Evolutionary conservation across 2,797 vertebrate species (phyloP).

Genomic region (Lithobates pipiens): DNA sequence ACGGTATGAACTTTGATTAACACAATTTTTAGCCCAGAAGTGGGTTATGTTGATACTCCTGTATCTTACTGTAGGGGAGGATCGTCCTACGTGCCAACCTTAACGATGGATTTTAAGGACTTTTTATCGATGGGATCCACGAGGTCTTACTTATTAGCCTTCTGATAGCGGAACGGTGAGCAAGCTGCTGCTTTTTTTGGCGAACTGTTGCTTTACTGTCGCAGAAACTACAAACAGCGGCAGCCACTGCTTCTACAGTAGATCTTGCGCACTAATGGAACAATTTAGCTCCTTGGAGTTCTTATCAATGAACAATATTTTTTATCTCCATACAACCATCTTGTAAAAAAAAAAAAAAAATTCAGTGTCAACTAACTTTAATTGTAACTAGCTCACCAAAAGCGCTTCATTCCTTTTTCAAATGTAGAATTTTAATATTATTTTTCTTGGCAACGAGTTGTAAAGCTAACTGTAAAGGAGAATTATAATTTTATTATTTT

Average conservation of each 20-base stretch:
- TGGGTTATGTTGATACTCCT: conserved; percentile 12
- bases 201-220: too few species aligned
- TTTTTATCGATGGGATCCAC: fast-evolving
- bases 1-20: conserved; percentile 48
- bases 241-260: not conserved
- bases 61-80: conserved; percentile 15
- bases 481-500: conserved; percentile 44
- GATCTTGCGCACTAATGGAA: not conserved
- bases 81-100: conserved; percentile 69
- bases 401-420: conserved; percentile 23
- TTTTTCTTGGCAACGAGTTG: conserved; percentile 17
- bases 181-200: not conserved
- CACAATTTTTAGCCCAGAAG: conserved; percentile 52
- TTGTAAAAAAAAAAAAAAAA: conserved; percentile 6
- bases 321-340: not conserved
- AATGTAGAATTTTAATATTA: conserved; percentile 34
- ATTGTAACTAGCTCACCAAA: conserved; percentile 11
- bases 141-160: conserved; percentile 16
- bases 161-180: conserved; percentile 44
- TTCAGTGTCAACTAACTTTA: not conserved
- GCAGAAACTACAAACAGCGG: not conserved
- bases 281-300: not conserved
- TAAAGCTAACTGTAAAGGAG: conserved; percentile 41
- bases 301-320: conserved; percentile 2
- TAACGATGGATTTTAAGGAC: conserved; percentile 22